Evolutionary conservation across 2,797 vertebrate species (phyloP).

Genomic region (Typhlichthys eigenmanni): DNA sequence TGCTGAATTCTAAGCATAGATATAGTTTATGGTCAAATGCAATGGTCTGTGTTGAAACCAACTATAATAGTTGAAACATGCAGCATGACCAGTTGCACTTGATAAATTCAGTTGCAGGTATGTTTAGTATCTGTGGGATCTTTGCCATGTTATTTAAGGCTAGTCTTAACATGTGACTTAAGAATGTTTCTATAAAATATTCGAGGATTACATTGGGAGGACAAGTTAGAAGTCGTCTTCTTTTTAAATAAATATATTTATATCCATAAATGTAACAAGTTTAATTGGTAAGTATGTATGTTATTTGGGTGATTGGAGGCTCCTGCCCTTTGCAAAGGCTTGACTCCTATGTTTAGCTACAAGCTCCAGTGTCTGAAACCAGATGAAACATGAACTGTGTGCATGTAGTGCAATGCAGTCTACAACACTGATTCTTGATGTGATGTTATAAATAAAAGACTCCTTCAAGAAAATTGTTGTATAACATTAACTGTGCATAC

Average conservation of each 20-base stretch:
- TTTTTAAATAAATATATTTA: neutral
- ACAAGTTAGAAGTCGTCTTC: neutral
- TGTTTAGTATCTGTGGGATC: too few relatives aligned
- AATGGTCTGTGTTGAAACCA: neutral
- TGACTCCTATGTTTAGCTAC: conserved; percentile 67
- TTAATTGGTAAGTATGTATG: neutral
- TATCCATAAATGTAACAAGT: neutral
- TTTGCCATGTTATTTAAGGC: too few relatives aligned
- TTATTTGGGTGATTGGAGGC: conserved; percentile 10
- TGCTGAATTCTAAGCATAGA: neutral
- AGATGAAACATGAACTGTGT: conserved; percentile 61
- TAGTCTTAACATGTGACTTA: too few relatives aligned
- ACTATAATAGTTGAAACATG: too few relatives aligned
- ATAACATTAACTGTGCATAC: neutral
- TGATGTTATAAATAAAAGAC: neutral
- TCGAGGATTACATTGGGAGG: too few relatives aligned
- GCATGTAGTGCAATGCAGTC: conserved; percentile 12
- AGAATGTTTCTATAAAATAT: too few relatives aligned
- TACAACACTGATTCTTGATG: neutral
- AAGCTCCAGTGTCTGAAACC: conserved; percentile 48
- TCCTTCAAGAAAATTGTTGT: neutral
- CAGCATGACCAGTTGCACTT: too few relatives aligned
- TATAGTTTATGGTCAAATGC: neutral
- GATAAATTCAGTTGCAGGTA: too few relatives aligned
- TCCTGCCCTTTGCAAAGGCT: conserved; percentile 60